Percentiles rank a stretch among this genome's conserved stretches.
These are phyloP conservation scores for Nerophis ophidion DNA, from an alignment of 2,113 vertebrate genomes.

Conservation along the genomic window DNA sequence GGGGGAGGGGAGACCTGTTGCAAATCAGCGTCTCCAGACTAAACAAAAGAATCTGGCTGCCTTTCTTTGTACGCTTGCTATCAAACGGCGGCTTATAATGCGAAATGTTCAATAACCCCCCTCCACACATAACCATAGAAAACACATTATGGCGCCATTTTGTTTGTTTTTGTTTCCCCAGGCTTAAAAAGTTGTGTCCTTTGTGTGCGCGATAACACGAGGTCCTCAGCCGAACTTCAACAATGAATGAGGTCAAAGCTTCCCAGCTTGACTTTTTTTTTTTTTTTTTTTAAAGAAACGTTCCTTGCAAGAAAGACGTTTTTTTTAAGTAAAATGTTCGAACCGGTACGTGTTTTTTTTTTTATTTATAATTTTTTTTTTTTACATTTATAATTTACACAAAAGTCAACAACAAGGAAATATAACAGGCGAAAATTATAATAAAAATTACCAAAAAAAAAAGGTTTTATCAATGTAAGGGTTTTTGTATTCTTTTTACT, in stretches of 20 bases:
- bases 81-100: constrained; percentile 43
- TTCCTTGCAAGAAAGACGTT: no score
- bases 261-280: not conserved
- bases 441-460: no score
- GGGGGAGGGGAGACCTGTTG: constrained; percentile 76
- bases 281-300: not conserved
- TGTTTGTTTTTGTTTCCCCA: constrained; percentile 20
- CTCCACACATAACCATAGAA: not conserved
- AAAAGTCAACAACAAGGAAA: not conserved
- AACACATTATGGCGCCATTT: not conserved
- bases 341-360: no score
- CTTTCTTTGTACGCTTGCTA: constrained; percentile 48
- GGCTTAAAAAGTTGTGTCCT: constrained; percentile 52
- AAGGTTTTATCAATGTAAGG: no score
- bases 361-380: no score
- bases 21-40: constrained; percentile 76
- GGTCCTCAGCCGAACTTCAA: constrained; percentile 69
- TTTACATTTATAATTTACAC: no score
- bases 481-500: no score
- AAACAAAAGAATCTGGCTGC: constrained; percentile 75
- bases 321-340: no score
- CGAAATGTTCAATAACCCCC: constrained; percentile 7
- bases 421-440: not conserved
- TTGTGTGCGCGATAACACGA: constrained; percentile 74
- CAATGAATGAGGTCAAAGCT: constrained; percentile 67